These are phyloP conservation scores for Acrossocheilus fasciatus DNA, from an alignment of 2,797 vertebrate species.

Conservation along the genomic window DNA sequence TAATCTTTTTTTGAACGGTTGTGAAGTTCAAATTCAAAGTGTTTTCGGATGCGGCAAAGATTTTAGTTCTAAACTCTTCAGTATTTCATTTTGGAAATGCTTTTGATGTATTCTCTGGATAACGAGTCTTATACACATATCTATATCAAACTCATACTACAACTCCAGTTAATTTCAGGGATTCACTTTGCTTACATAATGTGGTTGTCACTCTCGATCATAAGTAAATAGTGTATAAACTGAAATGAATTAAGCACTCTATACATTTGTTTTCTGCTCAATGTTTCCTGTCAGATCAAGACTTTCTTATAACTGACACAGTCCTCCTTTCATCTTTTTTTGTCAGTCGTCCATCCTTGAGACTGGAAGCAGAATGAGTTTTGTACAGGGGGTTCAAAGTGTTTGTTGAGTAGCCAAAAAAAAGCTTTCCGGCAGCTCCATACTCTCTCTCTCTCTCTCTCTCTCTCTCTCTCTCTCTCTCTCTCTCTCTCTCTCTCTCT, in stretches of 20 bases:
- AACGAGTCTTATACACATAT: not conserved
- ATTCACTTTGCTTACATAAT: not conserved
- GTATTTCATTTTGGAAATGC: not conserved
- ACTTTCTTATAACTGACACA: conserved; percentile 4
- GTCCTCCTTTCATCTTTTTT: not conserved
- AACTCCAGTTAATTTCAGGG: not conserved
- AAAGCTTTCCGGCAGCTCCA: not conserved
- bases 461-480: too few relatives aligned
- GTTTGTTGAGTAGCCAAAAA: conserved; percentile 17
- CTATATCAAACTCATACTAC: not conserved
- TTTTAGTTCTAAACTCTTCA: not conserved
- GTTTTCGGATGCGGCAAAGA: not conserved
- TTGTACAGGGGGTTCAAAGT: conserved; percentile 24
- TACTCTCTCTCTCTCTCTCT: not conserved
- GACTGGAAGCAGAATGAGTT: not conserved
- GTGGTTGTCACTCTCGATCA: not conserved
- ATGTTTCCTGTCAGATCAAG: not conserved
- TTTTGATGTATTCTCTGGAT: not conserved
- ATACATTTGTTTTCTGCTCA: not conserved
- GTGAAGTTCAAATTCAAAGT: not conserved
- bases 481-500: too few relatives aligned
- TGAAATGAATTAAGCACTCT: not conserved
- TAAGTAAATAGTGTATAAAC: not conserved
- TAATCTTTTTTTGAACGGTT: too few relatives aligned
- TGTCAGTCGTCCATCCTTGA: not conserved